Percentiles rank a stretch among this genome's conserved stretches.
Evolutionary conservation across 1,140 invertebrate species (phyloP).

Genomic region (Cherax destructor): DNA sequence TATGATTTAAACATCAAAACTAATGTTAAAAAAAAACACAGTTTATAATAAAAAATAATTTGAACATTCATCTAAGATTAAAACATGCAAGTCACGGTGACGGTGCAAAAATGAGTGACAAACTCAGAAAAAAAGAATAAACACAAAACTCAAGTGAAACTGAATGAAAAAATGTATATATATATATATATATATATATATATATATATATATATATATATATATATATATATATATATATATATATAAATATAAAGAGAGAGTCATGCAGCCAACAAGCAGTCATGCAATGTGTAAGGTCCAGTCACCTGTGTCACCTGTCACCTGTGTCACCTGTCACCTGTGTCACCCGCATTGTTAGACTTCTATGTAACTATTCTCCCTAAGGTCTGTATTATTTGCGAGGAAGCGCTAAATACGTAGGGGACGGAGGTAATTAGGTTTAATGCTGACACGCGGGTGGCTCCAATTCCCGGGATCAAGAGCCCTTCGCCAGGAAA

Average conservation of each 20-base stretch:
- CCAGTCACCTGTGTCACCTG: background rate
- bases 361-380: no score
- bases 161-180: background rate
- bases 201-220: background rate
- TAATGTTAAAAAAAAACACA: background rate
- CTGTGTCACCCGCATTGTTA: no score
- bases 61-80: conserved; percentile 26
- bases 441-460: no score
- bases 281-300: background rate
- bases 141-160: conserved; percentile 28
- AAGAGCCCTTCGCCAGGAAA: no score
- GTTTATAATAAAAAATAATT: background rate
- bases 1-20: background rate
- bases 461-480: no score
- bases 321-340: no score
- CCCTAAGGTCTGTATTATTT: no score
- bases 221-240: no score
- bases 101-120: conserved; percentile 62
- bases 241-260: conserved; percentile 13
- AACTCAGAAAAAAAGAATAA: conserved; percentile 46
- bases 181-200: background rate
- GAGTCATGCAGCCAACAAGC: conserved; percentile 20
- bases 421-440: no score
- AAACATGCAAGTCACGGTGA: conserved; percentile 42
- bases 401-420: no score